Base-by-base conservation (phyloP, 30 jellyfish, hydroid and myxozoan species). In the Morbakka virulenta region DNA sequence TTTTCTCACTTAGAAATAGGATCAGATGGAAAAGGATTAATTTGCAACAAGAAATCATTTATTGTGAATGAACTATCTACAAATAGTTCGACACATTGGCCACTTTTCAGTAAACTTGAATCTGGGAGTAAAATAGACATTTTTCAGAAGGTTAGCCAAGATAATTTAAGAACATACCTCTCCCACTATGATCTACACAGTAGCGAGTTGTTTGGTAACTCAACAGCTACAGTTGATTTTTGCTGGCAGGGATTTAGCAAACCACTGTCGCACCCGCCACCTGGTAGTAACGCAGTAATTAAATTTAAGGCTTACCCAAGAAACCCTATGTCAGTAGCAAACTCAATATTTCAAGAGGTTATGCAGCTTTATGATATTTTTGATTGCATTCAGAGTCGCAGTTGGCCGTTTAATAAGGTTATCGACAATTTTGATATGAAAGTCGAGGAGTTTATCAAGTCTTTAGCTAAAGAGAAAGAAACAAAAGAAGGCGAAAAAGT, bases 231-330 rank as follows among this genome's bases (percentile, higher is more conserved):
- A 4, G 26, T 82, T 14, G 94, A 82, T n/a, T 64, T 82, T 41
- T 72, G 85, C 6, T 82, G 94, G 94, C 74, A 61, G 27, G 94
- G 72, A 9, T 22, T 51, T 17, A 67, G 85, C 25, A 62, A 61
- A 2, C 86, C 86, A 4, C 9, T 24, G 24, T 51, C 63, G 28
- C 86, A 77, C 1, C 86, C 86, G 30, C 94, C 94, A 13, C 51
- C 66, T 2, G 26, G 85, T 1, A 81, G 85, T 13, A 83, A 82
- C 29, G 72, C 94, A 0, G 48, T 82, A 3, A 79, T 72, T 6
- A 70, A 82, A 53, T 72, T 82, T 26, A 70, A 48, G 32, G 72
- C 72, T 29, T 67, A 33, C 36, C 94, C 94, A 4, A 63, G 81
- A 0, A 78, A 70, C 47, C 74, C 94, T 2, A 52, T 74, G 67